A percentile compares a stretch with the other conserved stretches of the same genome.
Evolutionary conservation across 2,888 invertebrate genomes (phyloP).

Genomic region (Stenurella melanura): DNA sequence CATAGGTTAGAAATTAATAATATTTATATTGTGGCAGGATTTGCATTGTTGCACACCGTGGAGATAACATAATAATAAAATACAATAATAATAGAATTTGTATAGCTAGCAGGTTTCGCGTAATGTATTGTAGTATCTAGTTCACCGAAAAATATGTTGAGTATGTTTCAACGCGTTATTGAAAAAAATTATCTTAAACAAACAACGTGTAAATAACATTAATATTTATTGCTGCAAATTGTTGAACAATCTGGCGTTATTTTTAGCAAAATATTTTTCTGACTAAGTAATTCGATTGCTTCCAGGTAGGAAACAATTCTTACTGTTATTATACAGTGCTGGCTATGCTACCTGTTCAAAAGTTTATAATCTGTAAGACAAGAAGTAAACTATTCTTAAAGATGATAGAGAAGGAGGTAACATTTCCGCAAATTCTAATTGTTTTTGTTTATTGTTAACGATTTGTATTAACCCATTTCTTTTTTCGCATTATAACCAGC

Average conservation of each 20-base stretch:
- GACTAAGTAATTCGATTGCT: too few relatives aligned
- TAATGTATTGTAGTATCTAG: not conserved
- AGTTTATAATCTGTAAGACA: too few relatives aligned
- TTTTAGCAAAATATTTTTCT: too few relatives aligned
- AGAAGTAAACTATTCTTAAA: too few relatives aligned
- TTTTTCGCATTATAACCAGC: too few relatives aligned
- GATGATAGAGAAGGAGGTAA: too few relatives aligned
- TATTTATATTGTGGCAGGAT: conserved; percentile 5
- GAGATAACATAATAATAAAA: not conserved
- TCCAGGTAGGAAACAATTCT: too few relatives aligned
- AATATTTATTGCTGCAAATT: not conserved
- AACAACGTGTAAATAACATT: not conserved
- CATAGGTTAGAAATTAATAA: not conserved
- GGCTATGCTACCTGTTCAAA: too few relatives aligned
- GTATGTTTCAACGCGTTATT: not conserved
- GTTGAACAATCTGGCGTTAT: not conserved
- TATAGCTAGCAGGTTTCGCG: not conserved
- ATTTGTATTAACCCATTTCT: too few relatives aligned
- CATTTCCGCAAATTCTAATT: too few relatives aligned
- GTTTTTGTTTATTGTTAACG: too few relatives aligned
- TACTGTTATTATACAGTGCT: too few relatives aligned
- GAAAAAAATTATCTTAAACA: not conserved
- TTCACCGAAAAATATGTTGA: not conserved
- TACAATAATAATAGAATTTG: not conserved
- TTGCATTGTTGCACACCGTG: not conserved